Percentiles rank a stretch among this genome's conserved stretches.
Evolutionary conservation across 1,140 invertebrate species (phyloP).

Genomic region (Caenorhabditis remanei): DNA sequence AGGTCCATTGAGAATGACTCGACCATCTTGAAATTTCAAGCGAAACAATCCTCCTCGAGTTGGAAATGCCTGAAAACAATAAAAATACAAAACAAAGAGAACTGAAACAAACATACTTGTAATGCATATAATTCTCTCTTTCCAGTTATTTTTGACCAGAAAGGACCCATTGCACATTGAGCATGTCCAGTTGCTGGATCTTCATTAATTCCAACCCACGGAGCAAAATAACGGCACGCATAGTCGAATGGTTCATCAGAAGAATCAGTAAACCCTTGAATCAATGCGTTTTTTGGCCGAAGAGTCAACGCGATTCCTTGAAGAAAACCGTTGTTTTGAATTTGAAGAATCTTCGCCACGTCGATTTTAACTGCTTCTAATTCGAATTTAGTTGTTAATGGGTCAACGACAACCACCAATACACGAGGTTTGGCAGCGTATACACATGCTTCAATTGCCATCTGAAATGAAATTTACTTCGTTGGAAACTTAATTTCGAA

Average conservation of each 20-base stretch:
- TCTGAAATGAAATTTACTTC: neutral
- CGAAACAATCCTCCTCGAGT: constrained; percentile 8
- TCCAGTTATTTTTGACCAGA: constrained; percentile 78
- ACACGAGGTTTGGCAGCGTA: constrained; percentile 37
- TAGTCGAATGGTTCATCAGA: constrained; percentile 79
- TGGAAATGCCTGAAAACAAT: constrained; percentile 14
- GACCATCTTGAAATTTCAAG: constrained; percentile 16
- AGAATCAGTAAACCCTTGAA: constrained; percentile 66
- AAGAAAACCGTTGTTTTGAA: constrained; percentile 67
- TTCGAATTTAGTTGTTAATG: constrained; percentile 65
- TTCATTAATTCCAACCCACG: constrained; percentile 80
- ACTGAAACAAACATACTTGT: neutral
- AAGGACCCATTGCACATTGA: constrained; percentile 80
- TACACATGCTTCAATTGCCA: constrained; percentile 16
- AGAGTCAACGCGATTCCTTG: constrained; percentile 73
- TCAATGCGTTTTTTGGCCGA: constrained; percentile 67
- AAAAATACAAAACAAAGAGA: neutral
- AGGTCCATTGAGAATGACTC: constrained; percentile 32
- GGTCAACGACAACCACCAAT: constrained; percentile 71
- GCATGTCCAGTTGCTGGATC: constrained; percentile 77
- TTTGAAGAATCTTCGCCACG: constrained; percentile 64
- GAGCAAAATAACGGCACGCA: constrained; percentile 81
- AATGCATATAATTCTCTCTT: constrained; percentile 75
- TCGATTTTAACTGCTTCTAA: constrained; percentile 64
- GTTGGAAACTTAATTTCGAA: too few relatives aligned